Evolutionary conservation across 2,888 invertebrate genomes (phyloP).

Genomic region (Epinotia bilunana): DNA sequence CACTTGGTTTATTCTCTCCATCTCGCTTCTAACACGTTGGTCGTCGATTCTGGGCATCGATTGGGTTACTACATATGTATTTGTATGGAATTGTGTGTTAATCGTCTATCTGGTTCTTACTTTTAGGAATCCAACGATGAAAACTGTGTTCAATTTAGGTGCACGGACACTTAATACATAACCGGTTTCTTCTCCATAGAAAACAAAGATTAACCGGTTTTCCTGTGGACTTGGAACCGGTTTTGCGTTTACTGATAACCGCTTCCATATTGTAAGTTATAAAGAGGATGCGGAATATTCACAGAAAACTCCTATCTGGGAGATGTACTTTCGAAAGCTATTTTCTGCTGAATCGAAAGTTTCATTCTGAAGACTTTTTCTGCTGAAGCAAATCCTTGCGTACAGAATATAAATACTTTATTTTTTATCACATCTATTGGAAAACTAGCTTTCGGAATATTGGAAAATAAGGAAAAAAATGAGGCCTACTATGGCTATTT

Average conservation of each 20-base stretch:
- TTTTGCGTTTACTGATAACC: background rate
- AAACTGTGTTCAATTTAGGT: background rate
- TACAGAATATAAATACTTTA: background rate
- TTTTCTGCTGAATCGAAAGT: background rate
- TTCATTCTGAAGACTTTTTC: no score
- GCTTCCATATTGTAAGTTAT: background rate
- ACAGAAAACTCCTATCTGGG: background rate
- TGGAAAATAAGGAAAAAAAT: background rate
- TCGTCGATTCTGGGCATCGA: conserved; percentile 29
- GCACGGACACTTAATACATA: background rate
- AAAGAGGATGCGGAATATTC: no score
- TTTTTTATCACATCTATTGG: background rate
- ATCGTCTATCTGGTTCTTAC: conserved; percentile 36
- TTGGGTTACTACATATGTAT: conserved; percentile 10
- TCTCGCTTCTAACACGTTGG: conserved; percentile 42
- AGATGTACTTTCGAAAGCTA: background rate
- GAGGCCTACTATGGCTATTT: no score
- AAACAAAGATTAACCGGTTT: background rate
- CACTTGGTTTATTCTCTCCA: conserved; percentile 38
- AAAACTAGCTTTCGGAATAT: background rate
- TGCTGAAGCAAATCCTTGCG: no score
- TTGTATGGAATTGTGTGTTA: conserved; percentile 18
- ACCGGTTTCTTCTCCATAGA: background rate
- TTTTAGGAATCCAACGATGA: background rate
- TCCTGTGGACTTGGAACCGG: background rate